Conservation (phyloP, 2,113 vertebrate species). For the Phrynocephalus versicolor region DNA sequence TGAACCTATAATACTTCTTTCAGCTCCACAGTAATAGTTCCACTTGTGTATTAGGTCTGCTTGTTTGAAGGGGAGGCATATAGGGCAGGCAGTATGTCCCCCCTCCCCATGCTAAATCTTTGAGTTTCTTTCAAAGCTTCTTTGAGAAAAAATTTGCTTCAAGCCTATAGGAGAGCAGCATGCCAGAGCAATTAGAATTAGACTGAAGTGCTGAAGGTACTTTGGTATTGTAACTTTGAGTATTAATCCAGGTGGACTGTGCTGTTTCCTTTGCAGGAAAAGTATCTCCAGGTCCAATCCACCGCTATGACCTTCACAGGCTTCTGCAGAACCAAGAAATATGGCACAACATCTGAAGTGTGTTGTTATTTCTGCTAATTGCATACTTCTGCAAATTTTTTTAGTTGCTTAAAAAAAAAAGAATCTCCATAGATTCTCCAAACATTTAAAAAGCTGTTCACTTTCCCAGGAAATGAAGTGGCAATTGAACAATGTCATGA, state of each 20-base stretch:
- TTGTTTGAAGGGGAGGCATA: background rate
- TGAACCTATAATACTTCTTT: background rate
- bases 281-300: too few relatives aligned
- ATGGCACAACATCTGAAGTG: too few relatives aligned
- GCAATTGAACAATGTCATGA: background rate
- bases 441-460: background rate
- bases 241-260: background rate
- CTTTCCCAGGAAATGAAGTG: background rate
- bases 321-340: too few relatives aligned
- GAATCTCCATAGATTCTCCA: background rate
- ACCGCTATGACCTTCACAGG: too few relatives aligned
- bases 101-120: background rate
- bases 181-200: background rate
- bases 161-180: background rate
- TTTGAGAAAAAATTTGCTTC: background rate
- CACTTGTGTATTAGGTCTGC: background rate
- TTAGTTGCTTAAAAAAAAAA: background rate
- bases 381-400: background rate
- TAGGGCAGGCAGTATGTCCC: too few relatives aligned
- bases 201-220: background rate
- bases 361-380: background rate
- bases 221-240: background rate
- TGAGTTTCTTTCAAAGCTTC: background rate
- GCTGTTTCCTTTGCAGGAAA: background rate
- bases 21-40: background rate